Evolutionary conservation across 2,888 invertebrate species (phyloP).

Genomic region (Pristionchus arcanus): DNA sequence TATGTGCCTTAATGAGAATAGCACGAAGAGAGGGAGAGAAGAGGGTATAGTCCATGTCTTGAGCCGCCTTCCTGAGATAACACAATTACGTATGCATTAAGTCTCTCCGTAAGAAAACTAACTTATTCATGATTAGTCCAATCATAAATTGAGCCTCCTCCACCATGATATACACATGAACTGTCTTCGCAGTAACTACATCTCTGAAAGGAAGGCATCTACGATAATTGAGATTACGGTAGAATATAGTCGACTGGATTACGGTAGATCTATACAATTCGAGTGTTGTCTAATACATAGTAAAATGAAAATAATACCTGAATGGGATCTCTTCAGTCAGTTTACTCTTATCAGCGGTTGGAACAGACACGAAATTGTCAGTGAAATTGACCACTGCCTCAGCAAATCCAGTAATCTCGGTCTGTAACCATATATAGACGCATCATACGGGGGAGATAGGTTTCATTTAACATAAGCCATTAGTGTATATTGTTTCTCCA

Average conservation of each 20-base stretch:
- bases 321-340: background rate
- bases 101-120: conserved; percentile 18
- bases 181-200: conserved; percentile 53
- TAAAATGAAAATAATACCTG: background rate
- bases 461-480: background rate
- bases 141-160: conserved; percentile 72
- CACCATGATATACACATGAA: conserved; percentile 62
- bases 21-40: conserved; percentile 65
- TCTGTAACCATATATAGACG: conserved; percentile 76
- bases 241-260: background rate
- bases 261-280: background rate
- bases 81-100: background rate
- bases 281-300: background rate
- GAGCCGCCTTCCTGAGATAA: conserved; percentile 57
- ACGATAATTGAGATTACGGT: background rate
- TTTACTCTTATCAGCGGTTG: conserved; percentile 41
- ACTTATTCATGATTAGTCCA: conserved; percentile 75
- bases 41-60: conserved; percentile 66
- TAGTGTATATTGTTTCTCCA: background rate
- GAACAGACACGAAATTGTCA: conserved; percentile 80
- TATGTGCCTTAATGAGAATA: conserved; percentile 66
- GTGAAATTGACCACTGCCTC: conserved; percentile 97
- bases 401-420: conserved; percentile 93
- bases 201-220: conserved; percentile 23
- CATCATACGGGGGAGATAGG: too few species aligned